Percentiles rank a stretch among this genome's conserved stretches.
Evolutionary conservation across 2,797 vertebrate species (phyloP).

Genomic region (Rhinichthys osculus): DNA sequence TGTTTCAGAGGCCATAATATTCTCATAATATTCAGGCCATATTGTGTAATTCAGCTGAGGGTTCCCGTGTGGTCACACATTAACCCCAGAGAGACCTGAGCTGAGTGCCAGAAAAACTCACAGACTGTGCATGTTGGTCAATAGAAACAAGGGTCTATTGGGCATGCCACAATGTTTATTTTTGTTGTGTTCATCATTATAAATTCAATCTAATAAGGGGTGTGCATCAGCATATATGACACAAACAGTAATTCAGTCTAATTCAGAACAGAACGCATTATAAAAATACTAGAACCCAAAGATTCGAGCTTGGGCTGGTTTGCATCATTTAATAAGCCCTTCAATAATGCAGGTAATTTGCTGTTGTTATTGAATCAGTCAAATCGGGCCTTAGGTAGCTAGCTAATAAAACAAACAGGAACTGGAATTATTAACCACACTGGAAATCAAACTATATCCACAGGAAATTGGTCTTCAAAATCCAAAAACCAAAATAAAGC

Average conservation of each 20-base stretch:
- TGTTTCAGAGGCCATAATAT: not conserved
- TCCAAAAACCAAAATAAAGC: too few relatives aligned
- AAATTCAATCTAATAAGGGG: not conserved
- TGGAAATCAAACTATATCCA: not conserved
- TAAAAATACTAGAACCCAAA: not conserved
- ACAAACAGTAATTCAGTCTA: not conserved
- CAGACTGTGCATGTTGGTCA: not conserved
- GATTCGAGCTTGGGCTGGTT: not conserved
- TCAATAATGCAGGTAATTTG: not conserved
- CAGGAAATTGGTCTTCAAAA: not conserved
- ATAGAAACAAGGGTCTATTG: slow-evolving; percentile 1
- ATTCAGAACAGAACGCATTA: not conserved
- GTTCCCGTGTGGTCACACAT: slow-evolving; percentile 10
- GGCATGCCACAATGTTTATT: not conserved
- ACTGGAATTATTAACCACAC: not conserved
- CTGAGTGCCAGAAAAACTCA: not conserved
- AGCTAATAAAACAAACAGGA: not conserved
- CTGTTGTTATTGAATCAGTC: not conserved
- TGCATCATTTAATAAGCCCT: not conserved
- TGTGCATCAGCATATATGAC: not conserved
- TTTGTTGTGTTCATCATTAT: not conserved
- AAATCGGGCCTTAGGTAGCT: not conserved
- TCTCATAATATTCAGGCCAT: slow-evolving; percentile 20
- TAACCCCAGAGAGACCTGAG: slow-evolving; percentile 18
- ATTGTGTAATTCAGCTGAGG: slow-evolving; percentile 18